Evolutionary conservation across 2,113 vertebrate species (phyloP).

Genomic region (Nesoenas mayeri): DNA sequence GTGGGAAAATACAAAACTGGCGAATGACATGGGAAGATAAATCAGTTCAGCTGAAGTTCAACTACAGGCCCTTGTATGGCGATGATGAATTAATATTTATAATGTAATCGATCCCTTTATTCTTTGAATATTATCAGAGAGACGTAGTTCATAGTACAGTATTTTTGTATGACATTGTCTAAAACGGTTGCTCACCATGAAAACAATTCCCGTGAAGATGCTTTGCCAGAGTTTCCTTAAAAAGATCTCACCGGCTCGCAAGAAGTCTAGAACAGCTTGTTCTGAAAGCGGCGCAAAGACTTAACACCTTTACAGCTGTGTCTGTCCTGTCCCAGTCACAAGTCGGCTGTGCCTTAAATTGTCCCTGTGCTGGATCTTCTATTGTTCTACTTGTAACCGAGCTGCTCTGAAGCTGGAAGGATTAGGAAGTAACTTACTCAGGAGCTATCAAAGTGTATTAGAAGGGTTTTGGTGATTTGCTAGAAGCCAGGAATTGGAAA

Average conservation of each 20-base stretch:
- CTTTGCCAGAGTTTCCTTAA: not conserved
- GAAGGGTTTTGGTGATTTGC: not conserved
- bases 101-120: not conserved
- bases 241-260: not conserved
- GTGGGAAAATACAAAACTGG: not conserved
- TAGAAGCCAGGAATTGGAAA: not conserved
- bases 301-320: accelerated
- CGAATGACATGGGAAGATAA: not conserved
- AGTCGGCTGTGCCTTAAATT: not conserved
- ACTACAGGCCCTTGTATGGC: not conserved
- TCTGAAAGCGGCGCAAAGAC: not conserved
- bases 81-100: not conserved
- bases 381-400: not conserved
- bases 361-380: not conserved
- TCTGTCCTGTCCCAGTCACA: not conserved
- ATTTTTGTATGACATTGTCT: not conserved
- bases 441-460: not conserved
- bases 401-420: not conserved
- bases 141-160: not conserved
- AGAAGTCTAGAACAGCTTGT: not conserved
- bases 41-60: not conserved
- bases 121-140: not conserved
- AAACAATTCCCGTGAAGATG: not conserved
- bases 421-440: not conserved
- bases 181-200: not conserved